These are phyloP conservation scores for Amblyopsis hoosieri DNA, from an alignment of 2,797 vertebrate genomes.

Conservation along the genomic window DNA sequence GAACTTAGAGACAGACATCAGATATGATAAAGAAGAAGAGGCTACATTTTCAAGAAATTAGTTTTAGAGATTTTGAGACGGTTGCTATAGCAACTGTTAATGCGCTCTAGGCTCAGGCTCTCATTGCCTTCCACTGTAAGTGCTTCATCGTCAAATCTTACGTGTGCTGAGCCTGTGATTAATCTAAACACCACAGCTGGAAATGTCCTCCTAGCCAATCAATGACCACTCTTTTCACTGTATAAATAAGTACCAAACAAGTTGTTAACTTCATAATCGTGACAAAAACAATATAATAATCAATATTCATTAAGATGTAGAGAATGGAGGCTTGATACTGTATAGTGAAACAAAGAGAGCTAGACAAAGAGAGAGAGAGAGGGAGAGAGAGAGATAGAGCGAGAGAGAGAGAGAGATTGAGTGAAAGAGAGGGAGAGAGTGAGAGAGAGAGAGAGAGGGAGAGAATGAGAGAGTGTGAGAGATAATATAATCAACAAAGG, in stretches of 20 bases:
- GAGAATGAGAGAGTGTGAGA: not conserved
- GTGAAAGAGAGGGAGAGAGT: not conserved
- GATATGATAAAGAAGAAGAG: too few species aligned
- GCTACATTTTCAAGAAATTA: conserved; percentile 24
- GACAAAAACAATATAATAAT: not conserved
- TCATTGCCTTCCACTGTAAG: conserved; percentile 17
- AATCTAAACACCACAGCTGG: conserved; percentile 13
- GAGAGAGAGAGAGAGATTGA: not conserved
- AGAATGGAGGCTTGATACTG: not conserved
- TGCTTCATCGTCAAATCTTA: too few species aligned
- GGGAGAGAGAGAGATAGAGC: not conserved
- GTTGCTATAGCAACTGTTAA: conserved; percentile 59
- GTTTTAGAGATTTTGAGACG: conserved; percentile 24
- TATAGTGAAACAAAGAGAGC: not conserved
- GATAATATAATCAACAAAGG: not conserved
- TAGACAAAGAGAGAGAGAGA: not conserved
- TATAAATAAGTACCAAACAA: conserved; percentile 3
- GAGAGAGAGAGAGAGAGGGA: conserved; percentile 1
- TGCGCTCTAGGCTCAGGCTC: conserved; percentile 43
- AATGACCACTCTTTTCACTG: not conserved
- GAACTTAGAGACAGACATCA: too few species aligned
- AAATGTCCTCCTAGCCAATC: not conserved
- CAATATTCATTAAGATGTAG: too few species aligned
- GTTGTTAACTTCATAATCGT: not conserved
- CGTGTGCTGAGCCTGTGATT: conserved; percentile 1